Conservation (phyloP, 2,888 invertebrate species). For the Epirrhoe tristata region DNA sequence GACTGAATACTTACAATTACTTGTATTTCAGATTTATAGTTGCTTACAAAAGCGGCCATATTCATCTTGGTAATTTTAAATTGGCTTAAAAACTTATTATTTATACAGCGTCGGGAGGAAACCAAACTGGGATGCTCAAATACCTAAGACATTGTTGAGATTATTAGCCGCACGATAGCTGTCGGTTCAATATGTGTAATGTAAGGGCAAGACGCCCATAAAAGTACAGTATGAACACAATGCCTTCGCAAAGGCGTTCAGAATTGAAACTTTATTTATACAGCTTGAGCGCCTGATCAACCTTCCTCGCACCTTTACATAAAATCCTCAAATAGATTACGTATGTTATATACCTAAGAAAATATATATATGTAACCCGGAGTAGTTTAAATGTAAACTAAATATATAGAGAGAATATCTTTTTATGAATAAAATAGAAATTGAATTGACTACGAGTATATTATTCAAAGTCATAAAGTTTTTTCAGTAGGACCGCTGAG, state of each 20-base stretch:
- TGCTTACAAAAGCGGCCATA: background rate
- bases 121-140: no score
- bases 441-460: no score
- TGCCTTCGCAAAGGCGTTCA: slow-evolving; percentile 52
- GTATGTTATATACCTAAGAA: slow-evolving; percentile 12
- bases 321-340: slow-evolving; percentile 50
- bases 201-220: slow-evolving; percentile 31
- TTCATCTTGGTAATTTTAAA: background rate
- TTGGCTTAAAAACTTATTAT: no score
- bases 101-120: no score
- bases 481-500: no score
- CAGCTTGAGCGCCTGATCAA: slow-evolving; percentile 65
- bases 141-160: no score
- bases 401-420: no score
- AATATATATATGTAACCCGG: slow-evolving; percentile 1
- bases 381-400: background rate
- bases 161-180: background rate
- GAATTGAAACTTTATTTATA: slow-evolving; percentile 60
- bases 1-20: slow-evolving; percentile 2
- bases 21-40: slow-evolving; percentile 22
- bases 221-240: slow-evolving; percentile 44
- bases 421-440: no score
- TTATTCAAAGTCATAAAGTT: no score
- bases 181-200: slow-evolving; percentile 10
- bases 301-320: slow-evolving; percentile 64